Percentiles rank a stretch among this genome's conserved stretches.
Evolutionary conservation across 2,888 invertebrate genomes (phyloP).

Genomic region (Phrixothrix hirtus): DNA sequence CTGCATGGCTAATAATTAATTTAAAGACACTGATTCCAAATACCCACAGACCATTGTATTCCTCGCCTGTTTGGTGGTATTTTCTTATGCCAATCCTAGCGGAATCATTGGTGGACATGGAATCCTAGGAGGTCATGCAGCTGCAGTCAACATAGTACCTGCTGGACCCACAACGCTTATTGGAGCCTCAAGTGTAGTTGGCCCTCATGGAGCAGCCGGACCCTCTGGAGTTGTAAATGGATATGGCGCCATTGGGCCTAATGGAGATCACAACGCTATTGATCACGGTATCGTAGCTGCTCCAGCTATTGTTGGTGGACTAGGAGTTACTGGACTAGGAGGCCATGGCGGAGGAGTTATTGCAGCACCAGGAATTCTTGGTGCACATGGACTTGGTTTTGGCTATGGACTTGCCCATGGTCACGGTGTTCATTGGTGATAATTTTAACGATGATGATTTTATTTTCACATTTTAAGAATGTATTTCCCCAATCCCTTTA

Average conservation of each 20-base stretch:
- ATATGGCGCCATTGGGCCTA: no score
- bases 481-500: no score
- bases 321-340: slow-evolving; percentile 31
- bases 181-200: slow-evolving; percentile 34
- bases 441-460: no score
- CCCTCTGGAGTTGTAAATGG: no score
- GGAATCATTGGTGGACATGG: no score
- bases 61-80: not conserved
- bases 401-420: slow-evolving; percentile 18
- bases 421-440: slow-evolving; percentile 35
- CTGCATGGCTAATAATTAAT: no score
- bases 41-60: not conserved
- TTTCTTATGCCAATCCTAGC: slow-evolving; percentile 3
- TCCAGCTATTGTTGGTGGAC: no score
- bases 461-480: no score
- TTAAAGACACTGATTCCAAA: not conserved
- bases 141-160: slow-evolving; percentile 6
- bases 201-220: no score
- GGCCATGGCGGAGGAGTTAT: slow-evolving; percentile 15
- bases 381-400: slow-evolving; percentile 26
- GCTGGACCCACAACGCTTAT: slow-evolving; percentile 9
- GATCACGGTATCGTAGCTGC: no score
- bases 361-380: slow-evolving; percentile 20
- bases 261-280: no score
- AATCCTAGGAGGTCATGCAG: no score